Conservation (phyloP, 2,113 vertebrate genomes). For the Vulpes ferrilata region DNA sequence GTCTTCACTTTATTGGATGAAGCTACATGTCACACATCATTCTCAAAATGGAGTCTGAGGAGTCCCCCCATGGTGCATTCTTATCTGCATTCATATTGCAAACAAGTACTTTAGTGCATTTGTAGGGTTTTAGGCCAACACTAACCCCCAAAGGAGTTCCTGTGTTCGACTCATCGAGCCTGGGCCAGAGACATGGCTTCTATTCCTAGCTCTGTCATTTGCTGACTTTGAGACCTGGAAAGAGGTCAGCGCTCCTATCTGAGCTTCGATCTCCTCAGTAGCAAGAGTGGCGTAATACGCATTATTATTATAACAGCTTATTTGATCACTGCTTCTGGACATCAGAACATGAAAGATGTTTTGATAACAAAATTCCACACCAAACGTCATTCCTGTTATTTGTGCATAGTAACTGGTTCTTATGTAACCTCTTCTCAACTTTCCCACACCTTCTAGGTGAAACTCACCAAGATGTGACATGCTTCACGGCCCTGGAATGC, state of each 20-base stretch:
- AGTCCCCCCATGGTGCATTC: neutral
- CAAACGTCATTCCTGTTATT: neutral
- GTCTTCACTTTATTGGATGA: neutral
- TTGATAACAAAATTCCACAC: neutral
- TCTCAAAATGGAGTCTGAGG: neutral
- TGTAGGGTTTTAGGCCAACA: no score
- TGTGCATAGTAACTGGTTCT: neutral
- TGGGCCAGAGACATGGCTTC: neutral
- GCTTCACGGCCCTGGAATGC: neutral
- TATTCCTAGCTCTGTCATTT: neutral
- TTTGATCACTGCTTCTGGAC: neutral
- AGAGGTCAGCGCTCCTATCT: neutral
- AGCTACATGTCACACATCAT: neutral
- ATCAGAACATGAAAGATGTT: neutral
- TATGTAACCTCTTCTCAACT: neutral
- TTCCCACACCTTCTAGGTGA: neutral
- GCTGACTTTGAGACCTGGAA: no score
- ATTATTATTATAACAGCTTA: neutral
- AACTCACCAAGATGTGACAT: neutral
- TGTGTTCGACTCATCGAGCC: neutral
- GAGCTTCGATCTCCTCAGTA: neutral
- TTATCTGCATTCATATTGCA: neutral
- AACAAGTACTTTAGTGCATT: neutral
- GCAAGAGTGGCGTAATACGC: neutral
- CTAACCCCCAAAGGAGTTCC: neutral